Conservation (phyloP, 2,113 vertebrate genomes). For the Equus przewalskii region DNA sequence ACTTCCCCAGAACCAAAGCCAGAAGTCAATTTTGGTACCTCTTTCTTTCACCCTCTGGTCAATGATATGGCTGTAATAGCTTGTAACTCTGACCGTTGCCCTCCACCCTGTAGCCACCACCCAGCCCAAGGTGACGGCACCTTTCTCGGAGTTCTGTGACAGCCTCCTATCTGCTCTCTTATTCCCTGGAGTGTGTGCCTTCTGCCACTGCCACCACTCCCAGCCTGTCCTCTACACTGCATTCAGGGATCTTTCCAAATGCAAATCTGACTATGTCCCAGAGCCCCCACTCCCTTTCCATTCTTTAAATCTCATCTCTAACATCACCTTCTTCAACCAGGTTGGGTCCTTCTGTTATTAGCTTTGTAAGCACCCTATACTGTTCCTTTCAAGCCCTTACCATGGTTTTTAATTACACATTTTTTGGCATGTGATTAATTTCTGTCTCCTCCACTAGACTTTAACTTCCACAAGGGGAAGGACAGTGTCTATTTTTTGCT, state of each 20-base stretch:
- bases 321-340: neutral
- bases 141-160: neutral
- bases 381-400: slow-evolving; percentile 10
- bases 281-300: neutral
- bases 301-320: neutral
- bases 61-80: neutral
- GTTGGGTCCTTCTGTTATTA: neutral
- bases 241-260: neutral
- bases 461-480: slow-evolving; percentile 44
- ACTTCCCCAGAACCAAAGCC: neutral
- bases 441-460: slow-evolving; percentile 37
- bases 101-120: neutral
- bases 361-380: neutral
- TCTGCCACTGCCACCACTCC: neutral
- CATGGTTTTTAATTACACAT: neutral
- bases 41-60: neutral
- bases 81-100: neutral
- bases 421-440: slow-evolving; percentile 47
- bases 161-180: neutral
- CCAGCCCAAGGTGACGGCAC: neutral
- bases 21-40: too few relatives aligned
- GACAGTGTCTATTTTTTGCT: slow-evolving; percentile 55
- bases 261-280: neutral
- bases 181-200: neutral
- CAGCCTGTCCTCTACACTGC: neutral